phyloP scores from a whole-genome alignment of 2,113 vertebrate species.

The Indri indri region DNA sequence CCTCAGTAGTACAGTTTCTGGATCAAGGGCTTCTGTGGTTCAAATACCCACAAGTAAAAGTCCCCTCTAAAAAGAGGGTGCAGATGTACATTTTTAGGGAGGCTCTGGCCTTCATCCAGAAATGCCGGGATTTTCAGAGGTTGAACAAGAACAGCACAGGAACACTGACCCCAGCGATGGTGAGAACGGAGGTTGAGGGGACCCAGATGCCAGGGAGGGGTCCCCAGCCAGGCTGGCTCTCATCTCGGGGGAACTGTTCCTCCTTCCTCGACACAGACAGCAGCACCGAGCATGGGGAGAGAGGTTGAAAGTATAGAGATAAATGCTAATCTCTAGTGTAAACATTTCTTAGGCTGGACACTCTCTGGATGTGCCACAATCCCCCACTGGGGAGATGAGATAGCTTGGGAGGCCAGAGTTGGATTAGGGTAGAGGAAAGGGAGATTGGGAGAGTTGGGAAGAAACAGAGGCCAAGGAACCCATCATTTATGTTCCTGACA shows the following conservation, averaged over 20 bases:
- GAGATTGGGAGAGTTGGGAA: slow-evolving; percentile 29
- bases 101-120: background rate
- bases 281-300: slow-evolving; percentile 28
- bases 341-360: slow-evolving; percentile 66
- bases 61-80: background rate
- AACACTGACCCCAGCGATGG: background rate
- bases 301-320: slow-evolving; percentile 74
- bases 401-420: slow-evolving; percentile 8
- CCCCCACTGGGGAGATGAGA: slow-evolving; percentile 65
- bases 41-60: background rate
- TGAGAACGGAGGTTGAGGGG: background rate
- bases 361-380: slow-evolving; percentile 38
- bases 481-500: slow-evolving; percentile 53
- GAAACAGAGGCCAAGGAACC: background rate
- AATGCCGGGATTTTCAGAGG: background rate
- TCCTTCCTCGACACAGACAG: background rate
- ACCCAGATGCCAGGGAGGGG: background rate
- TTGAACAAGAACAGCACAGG: background rate
- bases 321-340: slow-evolving; percentile 75
- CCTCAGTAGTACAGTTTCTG: background rate
- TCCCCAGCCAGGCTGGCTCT: slow-evolving; percentile 58
- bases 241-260: background rate
- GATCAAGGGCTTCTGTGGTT: background rate
- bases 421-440: background rate
- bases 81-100: background rate